Evolutionary conservation across 2,113 vertebrate genomes (phyloP), one percentile per base, ranked within the genome.

Genomic region (Spheniscus mendiculus): DNA sequence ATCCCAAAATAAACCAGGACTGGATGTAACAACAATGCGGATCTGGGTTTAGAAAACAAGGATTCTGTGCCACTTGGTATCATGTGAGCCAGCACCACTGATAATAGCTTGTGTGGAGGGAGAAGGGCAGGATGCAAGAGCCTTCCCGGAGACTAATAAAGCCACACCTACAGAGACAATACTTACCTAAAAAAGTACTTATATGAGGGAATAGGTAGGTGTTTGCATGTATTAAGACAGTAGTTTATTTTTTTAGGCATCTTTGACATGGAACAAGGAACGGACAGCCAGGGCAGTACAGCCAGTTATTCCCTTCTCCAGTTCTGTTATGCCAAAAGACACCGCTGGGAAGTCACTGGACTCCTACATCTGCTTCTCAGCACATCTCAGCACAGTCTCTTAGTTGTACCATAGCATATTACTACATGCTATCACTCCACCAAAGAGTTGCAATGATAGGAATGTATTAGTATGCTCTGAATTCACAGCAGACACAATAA

Each of bases 341-440:
- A 34, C 3, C 0, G 0, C 3, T n/a, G 40, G 82, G 76, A 42
- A 52, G 34, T 18, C 40, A 32, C 0, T 20, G 34, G 50, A 34
- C 29, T 67, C 18, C 50, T 21, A 10, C 21, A 17, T 7, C 29
- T 18, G 21, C 49, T 76, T 19, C 66, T 77, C 66, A 49, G 65
- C 52, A 45, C 34, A 52, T 22, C 71, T 20, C 56, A 42, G 14
- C 42, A 42, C 42, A 9, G 1, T 23, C 56, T 49, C 45, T 26
- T n/a, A 34, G 30, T 11, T 15, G 30, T 47, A 58, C 34, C 38
- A 25, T 0, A 17, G 62, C 2, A 0, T 36, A 22, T 49, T 34
- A 32, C 23, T 17, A 50, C 49, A 34, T 4, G 12, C 26, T 12
- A 34, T 12, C 36, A 30, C 22, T 50, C 18, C 19, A 63, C 23